phyloP scores from a whole-genome alignment of 1,140 invertebrate species.

The Sipha flava region DNA sequence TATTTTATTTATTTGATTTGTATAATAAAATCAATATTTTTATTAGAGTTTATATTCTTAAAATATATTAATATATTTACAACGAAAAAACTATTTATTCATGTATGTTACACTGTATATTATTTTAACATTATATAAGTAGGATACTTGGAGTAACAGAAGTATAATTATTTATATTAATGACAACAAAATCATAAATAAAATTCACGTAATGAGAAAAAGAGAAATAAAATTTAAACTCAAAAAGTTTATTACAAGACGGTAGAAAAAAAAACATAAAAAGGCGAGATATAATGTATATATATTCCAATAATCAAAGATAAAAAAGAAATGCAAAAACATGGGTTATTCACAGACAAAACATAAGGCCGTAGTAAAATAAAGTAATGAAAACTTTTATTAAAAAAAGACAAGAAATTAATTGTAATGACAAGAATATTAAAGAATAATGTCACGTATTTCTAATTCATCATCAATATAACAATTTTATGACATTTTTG shows the following conservation, averaged over 20 bases:
- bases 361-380: background rate
- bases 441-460: background rate
- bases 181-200: background rate
- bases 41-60: no score
- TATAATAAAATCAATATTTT: no score
- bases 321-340: background rate
- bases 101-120: no score
- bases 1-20: no score
- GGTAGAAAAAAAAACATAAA: background rate
- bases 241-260: background rate
- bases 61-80: no score
- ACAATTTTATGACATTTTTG: background rate
- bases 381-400: background rate
- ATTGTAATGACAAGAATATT: background rate
- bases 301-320: constrained; percentile 10
- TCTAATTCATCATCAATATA: background rate
- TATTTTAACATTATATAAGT: no score
- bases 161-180: background rate
- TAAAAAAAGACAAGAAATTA: background rate
- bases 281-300: background rate
- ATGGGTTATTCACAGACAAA: background rate
- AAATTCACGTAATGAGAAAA: background rate
- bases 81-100: no score
- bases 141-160: no score
- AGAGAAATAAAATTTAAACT: background rate